Percentiles rank a stretch among this genome's conserved stretches.
These are phyloP conservation scores for Tinamus guttatus DNA, from an alignment of 2,113 vertebrate species.

Conservation along the genomic window DNA sequence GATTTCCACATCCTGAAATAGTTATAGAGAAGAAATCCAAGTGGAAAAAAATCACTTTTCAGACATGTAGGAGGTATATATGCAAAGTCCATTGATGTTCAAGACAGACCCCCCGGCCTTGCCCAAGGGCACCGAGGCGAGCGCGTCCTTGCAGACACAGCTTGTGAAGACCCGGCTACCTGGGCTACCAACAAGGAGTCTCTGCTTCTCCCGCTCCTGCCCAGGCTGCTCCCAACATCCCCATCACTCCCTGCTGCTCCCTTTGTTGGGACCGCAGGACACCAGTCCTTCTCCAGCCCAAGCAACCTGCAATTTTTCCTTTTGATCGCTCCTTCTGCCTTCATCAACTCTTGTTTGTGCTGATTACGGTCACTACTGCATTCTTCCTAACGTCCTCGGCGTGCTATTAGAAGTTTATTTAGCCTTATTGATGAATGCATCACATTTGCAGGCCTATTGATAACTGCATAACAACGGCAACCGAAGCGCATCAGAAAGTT, in stretches of 20 bases:
- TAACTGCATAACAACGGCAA: slow-evolving; percentile 26
- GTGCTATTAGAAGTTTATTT: slow-evolving; percentile 45
- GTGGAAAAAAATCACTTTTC: neutral
- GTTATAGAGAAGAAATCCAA: neutral
- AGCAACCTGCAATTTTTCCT: neutral
- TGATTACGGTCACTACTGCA: neutral
- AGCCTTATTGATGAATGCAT: slow-evolving; percentile 43
- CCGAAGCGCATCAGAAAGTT: slow-evolving; percentile 30
- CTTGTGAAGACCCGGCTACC: too few species aligned
- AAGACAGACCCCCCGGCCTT: neutral
- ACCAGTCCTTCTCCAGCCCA: neutral
- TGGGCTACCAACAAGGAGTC: neutral
- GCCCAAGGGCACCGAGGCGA: rapidly evolving
- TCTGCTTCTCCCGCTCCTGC: neutral
- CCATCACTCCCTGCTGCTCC: neutral
- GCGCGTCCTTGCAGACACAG: neutral
- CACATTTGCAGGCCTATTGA: slow-evolving; percentile 38
- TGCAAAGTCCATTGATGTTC: neutral
- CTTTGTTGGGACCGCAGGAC: neutral
- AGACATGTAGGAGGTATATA: too few species aligned
- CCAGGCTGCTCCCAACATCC: neutral
- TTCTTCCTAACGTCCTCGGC: neutral
- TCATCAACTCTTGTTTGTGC: neutral
- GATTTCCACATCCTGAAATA: neutral
- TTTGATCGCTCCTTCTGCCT: neutral